Evolutionary conservation across 2,888 invertebrate genomes (phyloP).

Genomic region (Apodemia duryi): DNA sequence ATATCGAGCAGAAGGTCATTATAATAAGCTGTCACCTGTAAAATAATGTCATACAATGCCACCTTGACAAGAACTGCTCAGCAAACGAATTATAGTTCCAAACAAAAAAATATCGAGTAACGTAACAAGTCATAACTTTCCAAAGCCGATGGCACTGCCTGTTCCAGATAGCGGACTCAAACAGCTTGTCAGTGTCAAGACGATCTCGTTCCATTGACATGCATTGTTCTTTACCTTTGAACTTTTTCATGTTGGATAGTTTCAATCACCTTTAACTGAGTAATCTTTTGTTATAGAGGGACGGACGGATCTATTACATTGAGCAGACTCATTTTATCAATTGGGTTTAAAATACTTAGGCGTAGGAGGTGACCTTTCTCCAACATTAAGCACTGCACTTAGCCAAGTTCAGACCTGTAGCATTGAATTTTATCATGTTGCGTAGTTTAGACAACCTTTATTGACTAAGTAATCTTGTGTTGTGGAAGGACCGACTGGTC

Average conservation of each 20-base stretch:
- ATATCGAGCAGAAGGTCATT: too few relatives aligned
- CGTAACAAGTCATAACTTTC: not conserved
- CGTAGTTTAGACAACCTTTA: not conserved
- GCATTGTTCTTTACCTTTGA: slow-evolving; percentile 6
- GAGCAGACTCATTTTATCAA: too few relatives aligned
- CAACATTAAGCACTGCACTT: too few relatives aligned
- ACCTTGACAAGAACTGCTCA: not conserved
- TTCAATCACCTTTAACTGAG: not conserved
- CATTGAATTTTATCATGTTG: not conserved
- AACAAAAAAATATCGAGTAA: not conserved
- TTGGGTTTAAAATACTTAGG: too few relatives aligned
- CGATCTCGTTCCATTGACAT: not conserved
- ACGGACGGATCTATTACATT: too few relatives aligned
- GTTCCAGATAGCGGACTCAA: not conserved
- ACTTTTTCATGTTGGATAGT: not conserved
- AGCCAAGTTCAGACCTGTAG: too few relatives aligned
- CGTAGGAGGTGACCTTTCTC: too few relatives aligned
- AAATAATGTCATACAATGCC: too few relatives aligned
- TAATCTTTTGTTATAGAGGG: too few relatives aligned
- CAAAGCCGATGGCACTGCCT: not conserved
- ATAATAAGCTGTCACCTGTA: too few relatives aligned
- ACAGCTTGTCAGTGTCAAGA: not conserved
- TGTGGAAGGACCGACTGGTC: too few relatives aligned
- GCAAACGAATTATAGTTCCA: not conserved
- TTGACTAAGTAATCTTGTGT: not conserved